These are phyloP conservation scores for Lycia hirtaria DNA, from an alignment of 2,888 invertebrate species.

Conservation along the genomic window DNA sequence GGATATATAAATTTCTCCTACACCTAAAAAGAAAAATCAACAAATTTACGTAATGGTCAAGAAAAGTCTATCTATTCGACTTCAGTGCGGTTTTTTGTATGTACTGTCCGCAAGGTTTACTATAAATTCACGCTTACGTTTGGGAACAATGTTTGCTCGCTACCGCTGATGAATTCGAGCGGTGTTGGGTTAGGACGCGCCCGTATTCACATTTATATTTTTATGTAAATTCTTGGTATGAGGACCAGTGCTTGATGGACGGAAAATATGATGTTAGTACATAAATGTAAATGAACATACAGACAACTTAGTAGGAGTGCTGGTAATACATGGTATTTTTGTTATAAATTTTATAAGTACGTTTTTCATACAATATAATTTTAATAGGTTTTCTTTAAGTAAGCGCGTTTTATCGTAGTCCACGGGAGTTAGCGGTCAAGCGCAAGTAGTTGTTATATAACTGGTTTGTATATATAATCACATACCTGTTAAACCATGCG, in stretches of 20 bases:
- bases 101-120: constrained; percentile 46
- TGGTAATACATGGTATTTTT: too few relatives aligned
- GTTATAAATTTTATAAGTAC: too few relatives aligned
- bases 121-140: constrained; percentile 65
- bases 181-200: constrained; percentile 75
- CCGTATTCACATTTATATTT: constrained; percentile 52
- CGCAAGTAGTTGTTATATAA: too few relatives aligned
- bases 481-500: too few relatives aligned
- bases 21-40: too few relatives aligned
- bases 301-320: too few relatives aligned
- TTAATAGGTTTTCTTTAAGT: too few relatives aligned
- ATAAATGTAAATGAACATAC: background rate
- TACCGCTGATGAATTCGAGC: constrained; percentile 74
- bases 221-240: constrained; percentile 44
- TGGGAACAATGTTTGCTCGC: constrained; percentile 66
- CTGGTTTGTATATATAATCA: too few relatives aligned
- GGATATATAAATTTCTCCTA: too few relatives aligned
- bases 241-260: background rate
- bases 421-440: too few relatives aligned
- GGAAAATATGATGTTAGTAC: background rate
- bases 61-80: constrained; percentile 11
- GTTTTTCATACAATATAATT: too few relatives aligned
- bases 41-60: background rate
- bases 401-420: too few relatives aligned
- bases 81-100: constrained; percentile 4